Evolutionary conservation across 2,888 invertebrate genomes (phyloP), one percentile per base, ranked within the genome.

Genomic region (Drosophila mulleri): DNA sequence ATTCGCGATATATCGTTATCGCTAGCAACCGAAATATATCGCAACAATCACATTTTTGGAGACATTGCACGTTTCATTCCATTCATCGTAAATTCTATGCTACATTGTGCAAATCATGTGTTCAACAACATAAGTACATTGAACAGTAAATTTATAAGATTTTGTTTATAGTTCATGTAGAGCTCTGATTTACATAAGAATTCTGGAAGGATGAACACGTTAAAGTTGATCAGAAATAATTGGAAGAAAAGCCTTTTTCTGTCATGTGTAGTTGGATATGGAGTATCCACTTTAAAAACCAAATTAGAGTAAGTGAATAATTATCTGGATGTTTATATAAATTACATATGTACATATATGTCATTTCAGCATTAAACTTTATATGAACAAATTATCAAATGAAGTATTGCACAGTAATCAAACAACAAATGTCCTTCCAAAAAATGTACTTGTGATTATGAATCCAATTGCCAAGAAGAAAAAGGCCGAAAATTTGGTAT

Each of bases 391-490:
- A 20, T 96, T 97, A 82, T 98, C 98, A 90, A 94, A 96, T 92
- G 97, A 97, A 0, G 94, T 94, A 37, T 93, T 93, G 83, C 96
- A 95, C 93, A 97, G 98, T 3, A 95, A 96, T 74, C 91, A 94
- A 67, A 92, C 95, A 4, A 48, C 18, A 11, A 94, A 96, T 39
- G 89, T 94, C 29, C 94, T 95, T 78, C 96, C 96, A 1, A 95
- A 96, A 72, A 95, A 95, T 75, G 94, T 98, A 1, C 96, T 98
- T 0, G 96, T 99, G 0, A 96, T 98, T 84, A 93, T 98, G 59
- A 98, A 98, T 94, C 98, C 98, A 23, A 97, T 96, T 26, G 97
- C 98, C 0, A 97, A 97, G 84, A 96, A 96, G 91, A 95, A 97
- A 94, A 95, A 94, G 42, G 81, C 91, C 0, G 92, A 91, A 85